Base-by-base conservation (phyloP, 2,888 invertebrate genomes). In the Parnassius apollo region DNA sequence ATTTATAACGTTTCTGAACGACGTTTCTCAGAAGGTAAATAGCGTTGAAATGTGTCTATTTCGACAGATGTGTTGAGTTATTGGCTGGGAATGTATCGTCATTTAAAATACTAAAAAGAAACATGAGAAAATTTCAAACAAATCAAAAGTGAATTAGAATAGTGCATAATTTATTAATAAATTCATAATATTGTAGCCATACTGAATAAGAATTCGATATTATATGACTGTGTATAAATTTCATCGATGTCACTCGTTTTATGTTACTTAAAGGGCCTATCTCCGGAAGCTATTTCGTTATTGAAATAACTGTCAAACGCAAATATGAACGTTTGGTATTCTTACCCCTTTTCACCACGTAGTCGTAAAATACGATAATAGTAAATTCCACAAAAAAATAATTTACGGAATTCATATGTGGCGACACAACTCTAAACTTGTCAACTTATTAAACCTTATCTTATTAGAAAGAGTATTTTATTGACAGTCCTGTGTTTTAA, bases 11-110 rank as follows among this genome's bases (percentile, higher is more conserved):
- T 79, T 78, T 81, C 76, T 75, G 73, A 79, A 75, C 73, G 70
- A 72, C 69, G 69, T 65, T 85, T 85, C 84, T 72, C 50, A 74
- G 83, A 81, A 85, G 78, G 77, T 78, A 80, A 83, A 84, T 81
- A 77, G 77, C 76, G 71, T 79, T 75, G 64, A 69, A 71, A 70
- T 66, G 65, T 65, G 68, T 70, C 60, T 68, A 59, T 66, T 71
- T 70, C 66, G 72, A 68, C 66, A 78, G 74, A 78, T 77, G 76
- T 73, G 76, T 75, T 68, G 71, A 71, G 69, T 77, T 66, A 64
- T 75, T 78, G 75, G 74, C 13, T 56, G 51, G 57, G 56, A 63
- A 63, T 60, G 54, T 22, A 42, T 42, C 59, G 42, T 61, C 51
- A 64, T 64, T 67, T 52, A 50, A 62, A 62, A 55, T 22, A 46